Percentiles rank a stretch among this genome's conserved stretches.
Evolutionary conservation across 35 echinoderm and acorn worm genomes (phyloP).

Genomic region (Strongylocentrotus purpuratus): DNA sequence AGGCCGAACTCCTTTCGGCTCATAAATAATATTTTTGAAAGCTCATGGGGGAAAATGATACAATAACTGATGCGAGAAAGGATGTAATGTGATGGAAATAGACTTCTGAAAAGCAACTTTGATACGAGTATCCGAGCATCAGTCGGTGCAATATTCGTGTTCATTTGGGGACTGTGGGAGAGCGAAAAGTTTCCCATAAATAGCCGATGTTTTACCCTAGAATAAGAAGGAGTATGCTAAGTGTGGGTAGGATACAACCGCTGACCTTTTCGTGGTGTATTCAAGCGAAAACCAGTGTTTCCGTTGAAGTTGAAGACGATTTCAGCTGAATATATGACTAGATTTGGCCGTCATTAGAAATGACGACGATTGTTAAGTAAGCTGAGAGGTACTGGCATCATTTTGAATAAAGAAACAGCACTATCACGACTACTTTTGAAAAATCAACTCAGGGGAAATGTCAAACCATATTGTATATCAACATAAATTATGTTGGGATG

Average conservation of each 20-base stretch:
- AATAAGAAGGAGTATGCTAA: conserved; percentile 3
- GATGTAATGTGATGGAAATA: background rate
- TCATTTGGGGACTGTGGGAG: background rate
- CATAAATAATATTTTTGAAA: background rate
- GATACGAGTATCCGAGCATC: background rate
- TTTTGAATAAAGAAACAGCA: too few relatives aligned
- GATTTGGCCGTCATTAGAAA: background rate
- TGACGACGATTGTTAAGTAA: background rate
- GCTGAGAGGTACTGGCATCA: too few relatives aligned
- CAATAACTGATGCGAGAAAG: background rate
- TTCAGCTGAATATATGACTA: background rate
- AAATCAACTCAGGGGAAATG: too few relatives aligned
- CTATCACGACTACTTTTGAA: too few relatives aligned
- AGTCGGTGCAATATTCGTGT: background rate
- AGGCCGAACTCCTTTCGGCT: background rate
- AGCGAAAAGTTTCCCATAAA: background rate
- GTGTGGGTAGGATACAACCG: background rate
- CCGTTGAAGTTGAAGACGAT: background rate
- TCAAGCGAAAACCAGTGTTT: background rate
- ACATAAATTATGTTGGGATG: too few relatives aligned
- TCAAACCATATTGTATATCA: too few relatives aligned
- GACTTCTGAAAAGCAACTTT: background rate
- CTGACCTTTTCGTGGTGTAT: background rate
- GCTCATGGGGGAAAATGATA: background rate
- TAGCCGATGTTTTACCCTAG: background rate